Evolutionary conservation across 2,888 invertebrate species (phyloP), one percentile per base, ranked within the genome.

Genomic region (Sphinx pinastri): DNA sequence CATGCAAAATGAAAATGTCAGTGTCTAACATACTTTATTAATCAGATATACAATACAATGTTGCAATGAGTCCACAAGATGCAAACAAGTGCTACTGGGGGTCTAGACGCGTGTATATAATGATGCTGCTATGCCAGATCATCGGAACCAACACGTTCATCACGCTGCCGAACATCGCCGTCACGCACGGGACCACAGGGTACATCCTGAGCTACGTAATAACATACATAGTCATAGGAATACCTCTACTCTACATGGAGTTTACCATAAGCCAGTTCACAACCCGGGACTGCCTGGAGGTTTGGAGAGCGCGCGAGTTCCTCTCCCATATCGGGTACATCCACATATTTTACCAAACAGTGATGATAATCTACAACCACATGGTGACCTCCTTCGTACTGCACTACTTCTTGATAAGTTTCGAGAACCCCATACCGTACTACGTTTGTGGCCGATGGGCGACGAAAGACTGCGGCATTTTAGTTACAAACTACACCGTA

Each of bases 231-330:
- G 57, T 87, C 2, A 54, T 91, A 13, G 93, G 92, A 5, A 86
- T 91, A 71, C 93, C 93, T 0, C 72, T 92, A 13, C 70, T 92
- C 1, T 93, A 90, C 76, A 90, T 93, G 91, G 93, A 93, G 74
- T 81, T 83, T 54, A 84, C 90, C 16, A 81, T 91, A 25, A 84
- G 89, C 19, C 93, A 93, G 76, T 93, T 91, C 74, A 92, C 93
- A 0, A 82, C 84, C 10, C 84, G 91, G 54, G 89, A 92, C 78
- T 89, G 88, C 74, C 74, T 93, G 14, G 83, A 88, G 38, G 84
- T 90, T 2, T 93, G 93, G 93, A 84, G 77, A 68, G 81, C 83
- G 6, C 83, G 92, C 0, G 79, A 84, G 1, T 91, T 85, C 71
- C 72, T 92, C 4, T 86, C 90, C 0, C 89, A 91, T 73, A 69